Evolutionary conservation across 2,113 vertebrate species (phyloP).

Genomic region (Charina bottae): DNA sequence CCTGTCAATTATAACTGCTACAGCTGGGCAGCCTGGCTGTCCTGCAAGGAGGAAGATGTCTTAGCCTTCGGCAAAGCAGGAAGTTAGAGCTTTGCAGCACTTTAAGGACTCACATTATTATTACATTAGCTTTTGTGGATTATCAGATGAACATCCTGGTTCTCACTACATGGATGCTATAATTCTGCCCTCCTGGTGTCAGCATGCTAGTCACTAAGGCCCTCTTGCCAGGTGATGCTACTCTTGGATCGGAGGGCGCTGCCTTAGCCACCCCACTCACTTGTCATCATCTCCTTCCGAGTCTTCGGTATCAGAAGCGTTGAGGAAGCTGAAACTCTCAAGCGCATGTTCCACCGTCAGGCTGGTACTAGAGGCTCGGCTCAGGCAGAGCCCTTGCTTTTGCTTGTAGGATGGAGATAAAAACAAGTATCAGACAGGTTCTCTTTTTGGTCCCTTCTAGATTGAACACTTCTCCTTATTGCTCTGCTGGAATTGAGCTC

Average conservation of each 20-base stretch:
- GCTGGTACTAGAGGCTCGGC: conserved; percentile 89
- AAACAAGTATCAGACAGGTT: background rate
- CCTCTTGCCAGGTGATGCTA: background rate
- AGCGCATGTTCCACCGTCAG: conserved; percentile 91
- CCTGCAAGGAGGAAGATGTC: too few relatives aligned
- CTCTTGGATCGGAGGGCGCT: background rate
- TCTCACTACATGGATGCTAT: too few relatives aligned
- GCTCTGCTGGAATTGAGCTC: background rate
- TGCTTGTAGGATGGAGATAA: conserved; percentile 62
- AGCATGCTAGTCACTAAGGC: too few relatives aligned
- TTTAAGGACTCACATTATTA: too few relatives aligned
- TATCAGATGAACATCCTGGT: background rate
- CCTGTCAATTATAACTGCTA: too few relatives aligned
- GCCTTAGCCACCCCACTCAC: conserved; percentile 1
- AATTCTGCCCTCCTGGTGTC: too few relatives aligned
- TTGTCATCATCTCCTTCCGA: conserved; percentile 68
- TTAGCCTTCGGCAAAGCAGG: too few relatives aligned
- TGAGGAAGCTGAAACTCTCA: conserved; percentile 96
- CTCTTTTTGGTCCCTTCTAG: background rate
- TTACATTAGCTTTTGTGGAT: too few relatives aligned
- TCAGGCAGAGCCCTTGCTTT: conserved; percentile 81
- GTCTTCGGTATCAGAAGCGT: conserved; percentile 87
- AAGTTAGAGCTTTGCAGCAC: too few relatives aligned
- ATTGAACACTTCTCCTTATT: background rate
- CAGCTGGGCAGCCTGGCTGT: too few relatives aligned